Evolutionary conservation across 2,888 invertebrate genomes (phyloP), one percentile per base, ranked within the genome.

Genomic region (Cephus pulcher): DNA sequence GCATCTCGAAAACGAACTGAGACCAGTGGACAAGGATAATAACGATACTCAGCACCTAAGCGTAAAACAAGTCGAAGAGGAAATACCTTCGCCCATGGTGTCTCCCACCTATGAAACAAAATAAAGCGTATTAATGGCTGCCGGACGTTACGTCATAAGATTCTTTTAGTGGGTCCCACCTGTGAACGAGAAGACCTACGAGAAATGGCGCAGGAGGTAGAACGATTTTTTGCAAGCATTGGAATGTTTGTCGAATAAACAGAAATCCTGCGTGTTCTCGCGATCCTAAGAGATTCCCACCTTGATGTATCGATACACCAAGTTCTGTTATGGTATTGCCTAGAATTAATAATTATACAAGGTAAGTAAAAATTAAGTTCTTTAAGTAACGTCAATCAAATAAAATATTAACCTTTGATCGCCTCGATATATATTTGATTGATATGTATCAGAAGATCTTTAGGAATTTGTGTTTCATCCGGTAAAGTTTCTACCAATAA

Each of bases 11-110:
- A 94, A 34, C 96, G 93, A 32, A 96, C 94, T 32, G 96, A 96
- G 75, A 97, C 95, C 81, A 97, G 92, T 1, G 97, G 96, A 88
- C 96, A 96, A 0, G 97, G 97, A 91, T 97, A 97, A 89, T 96
- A 97, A 81, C 96, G 94, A 92, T 95, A 97, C 89, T 97, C 96
- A 4, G 97, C 96, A 3, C 97, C 97, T 56, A 97, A 92, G 79
- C 97, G 93, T 76, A 97, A 91, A 88, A 97, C 93, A 56, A 97
- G 92, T 15, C 97, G 93, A 69, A 95, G 88, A 0, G 95, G 95
- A 88, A 97, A 95, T 74, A 97, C 94, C 92, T 96, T 96, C 2
- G 97, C 97, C 96, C 96, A 96, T 0, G 96, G 96, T 4, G 94
- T 94, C 92, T 96, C 96, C 95, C 95, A 95, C 84, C 94, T 93